Percentiles rank a stretch among this genome's conserved stretches.
Evolutionary conservation across 1,140 invertebrate genomes (phyloP).

Genomic region (Cotesia typhae): DNA sequence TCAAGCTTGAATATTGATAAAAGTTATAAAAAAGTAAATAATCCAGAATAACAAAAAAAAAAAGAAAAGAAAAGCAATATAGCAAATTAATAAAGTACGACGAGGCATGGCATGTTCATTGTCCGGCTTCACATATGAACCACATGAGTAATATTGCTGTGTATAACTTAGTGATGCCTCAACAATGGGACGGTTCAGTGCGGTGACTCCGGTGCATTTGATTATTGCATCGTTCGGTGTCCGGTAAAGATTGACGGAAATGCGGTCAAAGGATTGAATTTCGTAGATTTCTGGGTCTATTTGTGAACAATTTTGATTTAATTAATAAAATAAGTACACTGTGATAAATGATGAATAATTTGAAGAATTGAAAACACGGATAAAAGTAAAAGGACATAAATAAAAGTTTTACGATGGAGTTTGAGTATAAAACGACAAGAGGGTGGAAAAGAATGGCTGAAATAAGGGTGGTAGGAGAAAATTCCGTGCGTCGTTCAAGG

Average conservation of each 20-base stretch:
- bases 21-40: too few species aligned
- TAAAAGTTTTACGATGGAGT: not conserved
- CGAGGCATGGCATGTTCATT: conserved; percentile 9
- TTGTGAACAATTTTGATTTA: not conserved
- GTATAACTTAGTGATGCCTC: conserved; percentile 16
- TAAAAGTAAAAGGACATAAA: not conserved
- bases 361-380: not conserved
- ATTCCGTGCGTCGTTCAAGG: conserved; percentile 35
- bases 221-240: conserved; percentile 29
- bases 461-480: conserved; percentile 7
- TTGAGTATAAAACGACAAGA: conserved; percentile 3
- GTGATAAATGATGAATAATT: too few species aligned
- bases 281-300: not conserved
- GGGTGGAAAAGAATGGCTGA: not conserved
- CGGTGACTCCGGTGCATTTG: conserved; percentile 10
- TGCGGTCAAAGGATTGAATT: conserved; percentile 7
- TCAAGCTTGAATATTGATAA: too few species aligned
- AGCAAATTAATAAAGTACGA: not conserved
- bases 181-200: conserved; percentile 24
- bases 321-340: too few species aligned
- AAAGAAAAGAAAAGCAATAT: not conserved
- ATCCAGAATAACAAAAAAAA: too few species aligned
- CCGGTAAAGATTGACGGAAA: conserved; percentile 14
- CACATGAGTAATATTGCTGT: conserved; percentile 21
- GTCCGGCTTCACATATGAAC: not conserved